Base-by-base conservation (phyloP, 1,140 invertebrate species). In the Papilio polyxenes region DNA sequence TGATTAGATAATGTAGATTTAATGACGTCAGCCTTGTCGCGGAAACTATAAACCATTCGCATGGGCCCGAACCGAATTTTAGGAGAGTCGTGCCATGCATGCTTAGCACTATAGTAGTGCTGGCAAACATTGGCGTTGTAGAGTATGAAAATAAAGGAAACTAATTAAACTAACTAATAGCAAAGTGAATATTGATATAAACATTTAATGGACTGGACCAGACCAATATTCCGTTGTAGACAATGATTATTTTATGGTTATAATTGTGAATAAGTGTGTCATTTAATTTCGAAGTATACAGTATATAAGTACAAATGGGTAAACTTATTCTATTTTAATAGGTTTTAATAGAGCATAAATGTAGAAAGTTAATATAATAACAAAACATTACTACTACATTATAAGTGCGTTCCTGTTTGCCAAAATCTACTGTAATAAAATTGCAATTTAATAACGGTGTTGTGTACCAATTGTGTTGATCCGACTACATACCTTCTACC, bases 31-130 rank as follows among this genome's bases (percentile, higher is more conserved):
- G 78, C 31, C 37, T 62, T 23, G 81, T 51, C 65, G 81, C 83
- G 87, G 87, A 87, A 87, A 83, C 87, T 83, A 86, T 87, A 87
- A 87, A 87, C 82, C 86, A 85, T 82, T 85, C 77, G 77, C 80
- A 76, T 83, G 65, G 79, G 79, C 82, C 80, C 77, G 80, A 84
- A 69, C 82, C 86, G 86, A 87, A 88, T 86, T 88, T 88, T 87
- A 84, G 87, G 82, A 81, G 80, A 48, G 48, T 56, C 81, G 75
- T 75, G 84, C 82, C 82, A 80, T 83, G 86, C 83, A 88, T 88
- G 82, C 83, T 80, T 85, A 87, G 84, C 84, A 62, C 31, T 83
- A 37, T 82, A 81, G 81, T 85, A 0, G 5, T 75, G 4, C 4
- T 75, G 15, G 4, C 13, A n/a, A 72, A 81, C 15, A 85, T 80